Evolutionary conservation across 2,113 vertebrate genomes (phyloP), one percentile per base, ranked within the genome.

Genomic region (Uria aalge): DNA sequence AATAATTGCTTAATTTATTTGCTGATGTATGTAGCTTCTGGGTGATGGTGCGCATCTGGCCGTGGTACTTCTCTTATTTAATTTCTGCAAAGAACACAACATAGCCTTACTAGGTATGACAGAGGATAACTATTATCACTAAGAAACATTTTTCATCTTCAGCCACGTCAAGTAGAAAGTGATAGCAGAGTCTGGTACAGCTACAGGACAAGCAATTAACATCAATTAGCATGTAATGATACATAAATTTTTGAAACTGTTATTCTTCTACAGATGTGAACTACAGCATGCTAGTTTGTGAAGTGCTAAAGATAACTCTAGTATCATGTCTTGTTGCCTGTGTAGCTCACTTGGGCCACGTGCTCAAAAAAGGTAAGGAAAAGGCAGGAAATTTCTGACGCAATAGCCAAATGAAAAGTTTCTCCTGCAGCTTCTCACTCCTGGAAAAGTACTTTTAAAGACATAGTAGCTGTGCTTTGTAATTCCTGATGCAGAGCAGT

Each of bases 1-100:
- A 95, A 92, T 87, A 96, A 96, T 93, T 94, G 38, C 78, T 96
- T 94, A 88, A 96, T 95, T 97, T 96, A 93, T 97, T 97, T 97
- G 62, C 59, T 92, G 95, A 85, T 57, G 29, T 82, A 29, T 84
- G 63, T 26, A 96, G 66, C 30, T 92, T 74, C 72, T 79, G 32
- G 43, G 36, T 94, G 83, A 95, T 57, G 21, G 29, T 81, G 26
- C 23, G 10, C 56, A 83, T 94, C 90, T 97, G 75, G 23, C 53
- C 22, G 43, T 86, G 24, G 22, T 53, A 81, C 74, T 72, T 88
- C 92, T 88, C 80, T 67, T 94, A 60, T 57, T 90, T 94, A 2
- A 59, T 88, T 92, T 90, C 53, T 88, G 15, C 55, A 67, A 53
- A 74, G 59, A 73, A 66, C 6, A 53, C 7, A 92, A 48, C 22